phyloP scores from a whole-genome alignment of 2,797 vertebrate genomes.

The Eremophila alpestris region DNA sequence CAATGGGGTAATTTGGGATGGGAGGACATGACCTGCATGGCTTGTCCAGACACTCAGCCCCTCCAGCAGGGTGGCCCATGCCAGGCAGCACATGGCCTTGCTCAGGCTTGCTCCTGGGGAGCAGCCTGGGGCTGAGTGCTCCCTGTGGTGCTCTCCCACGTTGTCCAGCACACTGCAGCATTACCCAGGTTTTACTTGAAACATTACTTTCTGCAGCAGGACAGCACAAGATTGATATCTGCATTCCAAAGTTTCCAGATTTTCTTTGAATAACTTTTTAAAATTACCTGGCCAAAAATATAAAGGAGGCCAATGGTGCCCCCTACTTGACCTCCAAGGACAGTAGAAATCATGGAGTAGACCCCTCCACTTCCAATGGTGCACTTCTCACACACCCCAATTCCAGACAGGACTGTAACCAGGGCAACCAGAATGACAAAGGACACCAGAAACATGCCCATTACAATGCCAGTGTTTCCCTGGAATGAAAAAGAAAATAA shows the following conservation, averaged over 20 bases:
- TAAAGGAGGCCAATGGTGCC: conserved; percentile 94
- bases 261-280: not conserved
- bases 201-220: not conserved
- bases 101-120: not conserved
- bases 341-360: conserved; percentile 95
- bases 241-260: not conserved
- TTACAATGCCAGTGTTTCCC: conserved; percentile 93
- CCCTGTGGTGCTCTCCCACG: not conserved
- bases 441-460: conserved; percentile 93
- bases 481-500: conserved; percentile 36
- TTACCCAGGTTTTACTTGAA: not conserved
- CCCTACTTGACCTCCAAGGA: conserved; percentile 88
- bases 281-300: conserved; percentile 93
- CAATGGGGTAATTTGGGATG: not conserved
- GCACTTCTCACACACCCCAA: conserved; percentile 88
- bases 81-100: not conserved
- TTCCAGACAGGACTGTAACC: conserved; percentile 92
- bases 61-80: not conserved
- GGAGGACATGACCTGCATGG: not conserved
- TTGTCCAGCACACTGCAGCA: not conserved
- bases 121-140: not conserved
- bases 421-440: conserved; percentile 89
- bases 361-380: conserved; percentile 88
- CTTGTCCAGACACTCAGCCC: not conserved
- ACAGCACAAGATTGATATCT: not conserved